Evolutionary conservation across 2,797 vertebrate genomes (phyloP).

Genomic region (Tarsius wallacei): DNA sequence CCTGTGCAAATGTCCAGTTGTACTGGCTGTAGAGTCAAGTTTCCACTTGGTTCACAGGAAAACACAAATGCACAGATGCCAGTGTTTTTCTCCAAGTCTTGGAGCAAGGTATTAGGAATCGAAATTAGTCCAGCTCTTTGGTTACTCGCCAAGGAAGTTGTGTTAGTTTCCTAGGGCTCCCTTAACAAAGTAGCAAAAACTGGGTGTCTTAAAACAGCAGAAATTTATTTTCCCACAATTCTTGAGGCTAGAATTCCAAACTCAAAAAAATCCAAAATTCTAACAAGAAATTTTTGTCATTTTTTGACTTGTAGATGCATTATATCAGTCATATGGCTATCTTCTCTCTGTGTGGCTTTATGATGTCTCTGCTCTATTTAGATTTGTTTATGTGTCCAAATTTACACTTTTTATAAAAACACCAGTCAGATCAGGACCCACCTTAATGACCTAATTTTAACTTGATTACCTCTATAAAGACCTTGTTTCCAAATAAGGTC

Average conservation of each 20-base stretch:
- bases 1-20: background rate
- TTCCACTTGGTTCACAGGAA: background rate
- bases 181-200: background rate
- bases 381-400: background rate
- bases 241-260: background rate
- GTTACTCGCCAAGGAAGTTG: background rate
- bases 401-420: background rate
- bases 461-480: background rate
- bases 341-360: accelerated
- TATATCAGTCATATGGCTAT: background rate
- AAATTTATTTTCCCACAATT: background rate
- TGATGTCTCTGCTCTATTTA: background rate
- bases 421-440: background rate
- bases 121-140: background rate
- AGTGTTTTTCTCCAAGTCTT: background rate
- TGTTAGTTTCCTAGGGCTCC: background rate
- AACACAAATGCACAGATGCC: background rate
- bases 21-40: background rate
- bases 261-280: background rate
- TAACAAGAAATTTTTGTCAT: background rate
- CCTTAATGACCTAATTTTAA: background rate
- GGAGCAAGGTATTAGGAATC: background rate
- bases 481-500: constrained; percentile 12
- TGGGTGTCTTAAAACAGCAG: background rate
- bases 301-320: background rate